phyloP scores from a whole-genome alignment of 2,113 vertebrate genomes.

The Haplochromis burtoni region DNA sequence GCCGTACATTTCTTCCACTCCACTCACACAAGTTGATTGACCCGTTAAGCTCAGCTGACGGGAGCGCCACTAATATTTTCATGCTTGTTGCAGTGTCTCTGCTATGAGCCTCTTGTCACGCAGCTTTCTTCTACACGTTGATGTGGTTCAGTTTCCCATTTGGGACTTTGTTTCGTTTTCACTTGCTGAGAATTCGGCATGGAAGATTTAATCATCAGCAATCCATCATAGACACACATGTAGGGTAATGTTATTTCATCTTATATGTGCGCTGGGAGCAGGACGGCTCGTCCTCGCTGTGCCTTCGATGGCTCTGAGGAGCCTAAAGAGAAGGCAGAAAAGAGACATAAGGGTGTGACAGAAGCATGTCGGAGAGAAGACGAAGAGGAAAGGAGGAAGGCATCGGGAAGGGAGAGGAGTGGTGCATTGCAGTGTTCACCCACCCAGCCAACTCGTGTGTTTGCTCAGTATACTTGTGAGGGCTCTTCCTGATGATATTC shows the following conservation, averaged over 20 bases:
- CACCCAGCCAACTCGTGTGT: background rate
- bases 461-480: background rate
- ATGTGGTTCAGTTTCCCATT: background rate
- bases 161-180: background rate
- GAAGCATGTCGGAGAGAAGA: background rate
- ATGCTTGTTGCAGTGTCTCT: background rate
- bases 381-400: background rate
- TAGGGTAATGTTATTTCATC: background rate
- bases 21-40: background rate
- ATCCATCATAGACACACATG: background rate
- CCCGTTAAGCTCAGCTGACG: background rate
- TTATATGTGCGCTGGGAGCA: background rate
- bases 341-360: background rate
- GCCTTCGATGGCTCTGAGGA: background rate
- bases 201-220: background rate
- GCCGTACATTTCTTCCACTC: accelerated
- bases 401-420: background rate
- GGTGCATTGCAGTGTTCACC: conserved; percentile 59
- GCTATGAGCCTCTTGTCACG: accelerated
- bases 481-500: background rate
- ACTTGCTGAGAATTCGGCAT: background rate
- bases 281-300: accelerated
- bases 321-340: background rate
- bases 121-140: background rate
- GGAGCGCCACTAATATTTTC: accelerated